Percentiles rank a stretch among this genome's conserved stretches.
These are phyloP conservation scores for Drosophila ohnishii DNA, from an alignment of 1,140 invertebrate genomes.

Conservation along the genomic window DNA sequence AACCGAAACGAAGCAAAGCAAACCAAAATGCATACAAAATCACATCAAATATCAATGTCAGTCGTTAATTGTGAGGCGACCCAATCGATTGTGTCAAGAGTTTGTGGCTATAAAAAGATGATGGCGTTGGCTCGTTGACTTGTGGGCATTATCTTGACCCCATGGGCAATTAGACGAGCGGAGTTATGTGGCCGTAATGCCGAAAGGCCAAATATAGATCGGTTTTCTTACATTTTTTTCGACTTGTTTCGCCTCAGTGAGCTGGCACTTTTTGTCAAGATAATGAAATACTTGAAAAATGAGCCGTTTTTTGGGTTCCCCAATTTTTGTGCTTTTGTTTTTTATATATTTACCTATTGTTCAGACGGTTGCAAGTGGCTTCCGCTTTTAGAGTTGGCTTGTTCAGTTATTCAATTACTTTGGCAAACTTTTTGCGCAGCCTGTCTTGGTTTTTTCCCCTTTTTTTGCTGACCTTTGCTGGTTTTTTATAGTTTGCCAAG, in stretches of 20 bases:
- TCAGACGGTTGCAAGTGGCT: conserved; percentile 34
- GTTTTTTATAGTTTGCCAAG: conserved; percentile 18
- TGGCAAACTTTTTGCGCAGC: conserved; percentile 39
- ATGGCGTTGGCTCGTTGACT: conserved; percentile 52
- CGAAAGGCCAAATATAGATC: conserved; percentile 45
- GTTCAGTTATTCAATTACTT: conserved; percentile 47
- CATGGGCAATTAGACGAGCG: conserved; percentile 38
- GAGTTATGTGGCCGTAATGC: conserved; percentile 36
- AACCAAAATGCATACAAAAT: conserved; percentile 70
- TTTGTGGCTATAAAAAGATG: conserved; percentile 59
- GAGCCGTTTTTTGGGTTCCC: conserved; percentile 33
- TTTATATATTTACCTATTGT: conserved; percentile 30
- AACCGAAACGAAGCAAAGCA: conserved; percentile 13
- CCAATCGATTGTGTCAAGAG: conserved; percentile 47
- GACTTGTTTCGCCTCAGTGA: conserved; percentile 29
- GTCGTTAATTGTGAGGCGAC: conserved; percentile 55
- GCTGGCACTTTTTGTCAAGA: conserved; percentile 44
- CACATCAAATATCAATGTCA: conserved; percentile 77
- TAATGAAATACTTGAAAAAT: conserved; percentile 46
- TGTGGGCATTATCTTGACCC: conserved; percentile 47
- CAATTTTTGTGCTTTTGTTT: conserved; percentile 1
- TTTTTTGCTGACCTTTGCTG: conserved; percentile 38
- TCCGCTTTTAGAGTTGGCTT: conserved; percentile 43
- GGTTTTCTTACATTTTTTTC: conserved; percentile 6
- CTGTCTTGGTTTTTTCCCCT: background rate